Percentiles rank a stretch among this genome's conserved stretches.
Conservation (phyloP, 2,113 vertebrate species). For the Lampris incognitus region DNA sequence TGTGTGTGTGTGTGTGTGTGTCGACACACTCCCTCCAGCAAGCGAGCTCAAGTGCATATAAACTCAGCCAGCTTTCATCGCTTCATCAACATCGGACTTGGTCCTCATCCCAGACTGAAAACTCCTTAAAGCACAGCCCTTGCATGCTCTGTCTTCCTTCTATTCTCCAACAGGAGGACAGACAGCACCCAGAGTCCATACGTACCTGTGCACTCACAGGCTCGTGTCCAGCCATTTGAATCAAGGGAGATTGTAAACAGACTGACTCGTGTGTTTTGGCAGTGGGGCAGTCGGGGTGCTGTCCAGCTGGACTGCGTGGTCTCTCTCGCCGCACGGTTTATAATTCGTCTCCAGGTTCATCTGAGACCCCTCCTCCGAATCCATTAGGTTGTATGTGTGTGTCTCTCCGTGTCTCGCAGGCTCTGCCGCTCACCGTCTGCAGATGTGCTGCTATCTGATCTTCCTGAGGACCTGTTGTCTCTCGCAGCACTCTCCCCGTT, state of each 20-base stretch:
- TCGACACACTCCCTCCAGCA: constrained; percentile 21
- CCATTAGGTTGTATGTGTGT: not conserved
- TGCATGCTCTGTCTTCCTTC: not conserved
- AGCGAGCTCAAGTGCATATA: constrained; percentile 15
- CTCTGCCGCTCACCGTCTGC: not conserved
- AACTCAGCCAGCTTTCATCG: constrained; percentile 29
- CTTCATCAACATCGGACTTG: constrained; percentile 20
- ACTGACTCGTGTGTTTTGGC: constrained; percentile 30
- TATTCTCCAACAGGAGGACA: constrained; percentile 7
- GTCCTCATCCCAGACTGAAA: constrained; percentile 37
- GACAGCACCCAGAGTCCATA: not conserved
- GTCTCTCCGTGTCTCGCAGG: too few relatives aligned
- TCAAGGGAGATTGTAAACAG: constrained; percentile 6
- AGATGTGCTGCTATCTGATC: not conserved
- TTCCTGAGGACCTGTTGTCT: not conserved
- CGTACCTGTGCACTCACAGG: not conserved
- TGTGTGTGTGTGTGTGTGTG: constrained; percentile 1
- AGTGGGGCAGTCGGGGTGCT: not conserved
- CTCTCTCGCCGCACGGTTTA: not conserved
- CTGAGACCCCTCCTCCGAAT: not conserved
- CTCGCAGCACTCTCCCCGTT: not conserved
- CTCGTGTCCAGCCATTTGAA: constrained; percentile 8
- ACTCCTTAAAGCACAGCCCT: constrained; percentile 28
- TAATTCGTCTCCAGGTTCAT: not conserved
- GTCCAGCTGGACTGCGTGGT: not conserved